Conservation (phyloP, 2,888 invertebrate species). For the Cryptus armator region DNA sequence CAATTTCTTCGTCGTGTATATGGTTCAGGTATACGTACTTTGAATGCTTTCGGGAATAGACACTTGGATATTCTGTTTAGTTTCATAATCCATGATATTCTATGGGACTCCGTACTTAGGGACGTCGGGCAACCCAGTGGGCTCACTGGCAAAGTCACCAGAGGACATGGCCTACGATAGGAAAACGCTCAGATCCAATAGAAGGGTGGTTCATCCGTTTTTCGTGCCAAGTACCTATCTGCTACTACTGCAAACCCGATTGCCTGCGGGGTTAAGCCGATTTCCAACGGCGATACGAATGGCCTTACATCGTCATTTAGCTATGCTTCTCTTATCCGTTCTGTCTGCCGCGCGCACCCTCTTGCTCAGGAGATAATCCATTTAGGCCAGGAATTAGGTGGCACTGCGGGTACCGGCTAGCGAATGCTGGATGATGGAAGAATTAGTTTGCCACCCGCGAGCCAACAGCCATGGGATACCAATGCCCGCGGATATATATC, state of each 20-base stretch:
- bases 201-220: constrained; percentile 35
- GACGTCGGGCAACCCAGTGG: neutral
- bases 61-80: constrained; percentile 13
- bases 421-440: constrained; percentile 70
- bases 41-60: neutral
- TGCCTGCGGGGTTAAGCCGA: constrained; percentile 63
- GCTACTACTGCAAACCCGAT: constrained; percentile 45
- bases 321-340: constrained; percentile 48
- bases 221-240: constrained; percentile 53
- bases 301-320: constrained; percentile 74
- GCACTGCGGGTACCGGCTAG: constrained; percentile 58
- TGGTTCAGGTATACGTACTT: neutral
- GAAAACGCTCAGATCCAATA: constrained; percentile 10
- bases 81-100: constrained; percentile 44
- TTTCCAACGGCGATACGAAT: constrained; percentile 61
- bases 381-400: constrained; percentile 75
- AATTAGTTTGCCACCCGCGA: constrained; percentile 68
- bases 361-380: constrained; percentile 70
- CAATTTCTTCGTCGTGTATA: neutral
- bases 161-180: constrained; percentile 8
- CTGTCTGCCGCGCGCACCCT: constrained; percentile 9
- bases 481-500: constrained; percentile 40
- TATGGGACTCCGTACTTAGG: constrained; percentile 4
- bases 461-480: constrained; percentile 28
- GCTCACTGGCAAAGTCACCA: constrained; percentile 2